Percentiles rank a stretch among this genome's conserved stretches.
Conservation (phyloP, 2,113 vertebrate species). For the Suncus etruscus region DNA sequence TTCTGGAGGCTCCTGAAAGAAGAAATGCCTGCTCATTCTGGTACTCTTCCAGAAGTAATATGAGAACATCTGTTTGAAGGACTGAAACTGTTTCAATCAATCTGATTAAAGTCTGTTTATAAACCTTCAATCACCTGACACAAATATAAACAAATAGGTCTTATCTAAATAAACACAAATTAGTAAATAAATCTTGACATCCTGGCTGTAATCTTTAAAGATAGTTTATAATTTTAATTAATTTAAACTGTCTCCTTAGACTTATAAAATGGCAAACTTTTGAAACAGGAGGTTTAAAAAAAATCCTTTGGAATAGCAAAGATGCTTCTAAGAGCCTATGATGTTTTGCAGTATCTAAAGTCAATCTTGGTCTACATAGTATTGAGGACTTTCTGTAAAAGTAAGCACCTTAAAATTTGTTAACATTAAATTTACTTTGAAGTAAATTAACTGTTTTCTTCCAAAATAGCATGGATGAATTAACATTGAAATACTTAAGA, state of each 20-base stretch:
- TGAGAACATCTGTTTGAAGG: not conserved
- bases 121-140: slow-evolving; percentile 20
- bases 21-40: not conserved
- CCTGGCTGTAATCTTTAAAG: not conserved
- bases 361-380: not conserved
- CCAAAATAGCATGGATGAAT: not conserved
- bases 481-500: not conserved
- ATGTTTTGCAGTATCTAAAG: not conserved
- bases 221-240: slow-evolving; percentile 27
- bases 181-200: not conserved
- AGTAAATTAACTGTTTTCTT: not conserved
- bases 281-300: not conserved
- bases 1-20: not conserved
- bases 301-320: not conserved
- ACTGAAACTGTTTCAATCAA: slow-evolving; percentile 14
- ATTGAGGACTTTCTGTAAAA: not conserved
- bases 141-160: not conserved
- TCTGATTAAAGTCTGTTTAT: slow-evolving; percentile 30
- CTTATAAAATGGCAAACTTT: not conserved
- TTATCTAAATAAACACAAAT: slow-evolving; percentile 2
- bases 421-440: not conserved
- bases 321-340: not conserved
- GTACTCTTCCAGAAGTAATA: not conserved
- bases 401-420: not conserved
- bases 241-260: not conserved